Percentiles rank a stretch among this genome's conserved stretches.
phyloP scores from a whole-genome alignment of 2,797 vertebrate genomes.

The Etheostoma nigrum region DNA sequence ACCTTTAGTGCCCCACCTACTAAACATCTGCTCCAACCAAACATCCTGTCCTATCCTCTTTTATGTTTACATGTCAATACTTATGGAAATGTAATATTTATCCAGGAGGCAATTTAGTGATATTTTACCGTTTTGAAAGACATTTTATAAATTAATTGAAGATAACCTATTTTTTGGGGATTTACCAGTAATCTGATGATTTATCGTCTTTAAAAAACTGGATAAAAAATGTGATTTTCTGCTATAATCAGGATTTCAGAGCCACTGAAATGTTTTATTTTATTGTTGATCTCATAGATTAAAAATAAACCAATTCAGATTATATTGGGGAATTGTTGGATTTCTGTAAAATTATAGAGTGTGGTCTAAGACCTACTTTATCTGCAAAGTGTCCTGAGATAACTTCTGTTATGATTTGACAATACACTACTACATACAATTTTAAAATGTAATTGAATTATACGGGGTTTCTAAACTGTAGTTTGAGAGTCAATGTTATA shows the following conservation, averaged over 20 bases:
- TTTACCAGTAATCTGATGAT: not conserved
- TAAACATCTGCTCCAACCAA: slow-evolving; percentile 54
- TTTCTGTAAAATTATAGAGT: no score
- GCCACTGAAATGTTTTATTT: not conserved
- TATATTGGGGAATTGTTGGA: no score
- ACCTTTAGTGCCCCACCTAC: slow-evolving; percentile 44
- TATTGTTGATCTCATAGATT: not conserved
- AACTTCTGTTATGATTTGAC: no score
- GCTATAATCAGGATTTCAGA: not conserved
- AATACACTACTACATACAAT: no score
- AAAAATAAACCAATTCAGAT: not conserved
- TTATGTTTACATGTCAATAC: slow-evolving; percentile 6
- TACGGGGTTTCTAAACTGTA: no score
- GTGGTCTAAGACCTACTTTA: no score
- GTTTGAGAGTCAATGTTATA: not conserved
- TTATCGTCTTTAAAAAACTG: not conserved
- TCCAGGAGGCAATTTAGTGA: not conserved
- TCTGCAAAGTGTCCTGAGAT: no score
- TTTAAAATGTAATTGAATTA: no score
- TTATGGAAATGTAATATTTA: slow-evolving; percentile 16
- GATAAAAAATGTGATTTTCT: not conserved
- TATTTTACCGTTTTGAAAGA: not conserved
- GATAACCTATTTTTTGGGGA: not conserved
- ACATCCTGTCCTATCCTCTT: slow-evolving; percentile 24
- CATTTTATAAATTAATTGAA: not conserved